phyloP scores from a whole-genome alignment of 2,888 invertebrate genomes.

The Scaptomyza cyrtandrae region DNA sequence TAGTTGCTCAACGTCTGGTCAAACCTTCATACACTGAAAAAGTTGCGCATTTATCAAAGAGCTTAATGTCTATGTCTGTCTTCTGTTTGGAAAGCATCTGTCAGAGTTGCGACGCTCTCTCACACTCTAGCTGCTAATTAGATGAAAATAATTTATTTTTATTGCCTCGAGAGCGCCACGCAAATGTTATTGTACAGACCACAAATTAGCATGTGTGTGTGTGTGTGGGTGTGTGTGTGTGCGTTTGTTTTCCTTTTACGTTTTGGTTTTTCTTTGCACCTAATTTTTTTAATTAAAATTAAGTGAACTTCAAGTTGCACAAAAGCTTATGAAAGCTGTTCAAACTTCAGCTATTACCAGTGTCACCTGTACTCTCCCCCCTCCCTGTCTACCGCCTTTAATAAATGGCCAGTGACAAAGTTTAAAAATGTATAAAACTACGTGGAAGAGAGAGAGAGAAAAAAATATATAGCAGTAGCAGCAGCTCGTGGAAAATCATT shows the following conservation, averaged over 20 bases:
- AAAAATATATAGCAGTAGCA: conserved; percentile 12
- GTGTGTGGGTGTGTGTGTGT: conserved; percentile 2
- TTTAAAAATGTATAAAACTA: conserved; percentile 39
- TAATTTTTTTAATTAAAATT: conserved; percentile 67
- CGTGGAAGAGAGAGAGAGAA: neutral
- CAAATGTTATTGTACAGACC: conserved; percentile 56
- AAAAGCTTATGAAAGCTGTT: conserved; percentile 39
- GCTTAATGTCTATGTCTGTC: conserved; percentile 9
- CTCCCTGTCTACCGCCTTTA: conserved; percentile 4
- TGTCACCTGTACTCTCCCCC: conserved; percentile 33
- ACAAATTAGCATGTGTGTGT: conserved; percentile 27
- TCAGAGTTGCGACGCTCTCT: conserved; percentile 24
- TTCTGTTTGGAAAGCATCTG: conserved; percentile 11
- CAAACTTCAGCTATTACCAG: conserved; percentile 34
- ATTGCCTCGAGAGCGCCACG: conserved; percentile 51
- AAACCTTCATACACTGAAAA: conserved; percentile 44
- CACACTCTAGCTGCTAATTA: conserved; percentile 63
- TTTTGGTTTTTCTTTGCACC: conserved; percentile 11
- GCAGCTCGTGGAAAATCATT: conserved; percentile 64
- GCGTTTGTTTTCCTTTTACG: conserved; percentile 5
- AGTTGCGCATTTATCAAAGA: conserved; percentile 48
- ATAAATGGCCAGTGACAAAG: conserved; percentile 52
- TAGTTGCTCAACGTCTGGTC: conserved; percentile 8
- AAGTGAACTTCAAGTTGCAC: conserved; percentile 48
- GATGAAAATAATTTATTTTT: conserved; percentile 70